Percentiles rank a stretch among this genome's conserved stretches.
Conservation (phyloP, 2,113 vertebrate genomes). For the Stictonetta naevosa region DNA sequence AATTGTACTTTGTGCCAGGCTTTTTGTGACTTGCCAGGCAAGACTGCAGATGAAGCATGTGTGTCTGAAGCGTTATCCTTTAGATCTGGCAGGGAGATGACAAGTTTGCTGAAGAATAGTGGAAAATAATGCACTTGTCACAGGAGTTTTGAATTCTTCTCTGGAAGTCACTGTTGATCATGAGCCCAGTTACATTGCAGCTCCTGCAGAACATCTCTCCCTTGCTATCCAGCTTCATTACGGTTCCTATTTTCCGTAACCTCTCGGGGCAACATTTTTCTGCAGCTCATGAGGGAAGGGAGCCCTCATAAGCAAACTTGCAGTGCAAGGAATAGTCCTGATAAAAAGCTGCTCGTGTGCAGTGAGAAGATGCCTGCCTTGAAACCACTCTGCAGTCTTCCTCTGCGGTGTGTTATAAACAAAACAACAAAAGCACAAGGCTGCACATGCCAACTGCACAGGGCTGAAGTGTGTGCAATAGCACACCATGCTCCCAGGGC, state of each 20-base stretch:
- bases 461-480: background rate
- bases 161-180: background rate
- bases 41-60: background rate
- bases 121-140: background rate
- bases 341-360: background rate
- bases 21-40: background rate
- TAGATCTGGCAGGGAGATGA: background rate
- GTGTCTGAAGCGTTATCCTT: background rate
- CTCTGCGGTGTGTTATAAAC: rapidly evolving
- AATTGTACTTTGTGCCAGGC: background rate
- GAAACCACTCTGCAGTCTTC: background rate
- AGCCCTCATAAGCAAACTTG: background rate
- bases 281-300: rapidly evolving
- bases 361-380: background rate
- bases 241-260: background rate
- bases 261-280: background rate
- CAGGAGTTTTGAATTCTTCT: background rate
- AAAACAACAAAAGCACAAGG: background rate
- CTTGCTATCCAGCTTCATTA: background rate
- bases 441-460: background rate
- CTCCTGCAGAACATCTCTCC: background rate
- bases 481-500: background rate
- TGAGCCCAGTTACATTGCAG: background rate
- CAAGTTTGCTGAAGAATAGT: background rate
- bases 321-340: background rate